phyloP scores from a whole-genome alignment of 2,113 vertebrate genomes.

The Epinephelus fuscoguttatus region DNA sequence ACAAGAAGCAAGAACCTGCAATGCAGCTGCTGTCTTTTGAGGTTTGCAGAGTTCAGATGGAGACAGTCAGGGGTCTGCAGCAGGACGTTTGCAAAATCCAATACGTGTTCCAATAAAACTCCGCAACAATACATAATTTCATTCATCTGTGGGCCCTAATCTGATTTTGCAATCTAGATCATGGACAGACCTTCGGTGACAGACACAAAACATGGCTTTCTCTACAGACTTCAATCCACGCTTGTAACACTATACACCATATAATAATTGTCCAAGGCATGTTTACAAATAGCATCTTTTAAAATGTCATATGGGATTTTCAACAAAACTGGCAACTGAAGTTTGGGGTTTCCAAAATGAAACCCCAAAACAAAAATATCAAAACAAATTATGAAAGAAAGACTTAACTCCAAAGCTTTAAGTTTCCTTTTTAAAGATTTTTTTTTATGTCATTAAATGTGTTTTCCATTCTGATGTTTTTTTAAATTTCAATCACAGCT shows the following conservation, averaged over 20 bases:
- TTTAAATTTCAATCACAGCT: neutral
- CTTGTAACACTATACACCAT: slow-evolving; percentile 42
- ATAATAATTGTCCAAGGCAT: slow-evolving; percentile 6
- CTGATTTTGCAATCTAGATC: slow-evolving; percentile 49
- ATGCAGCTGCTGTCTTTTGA: slow-evolving; percentile 57
- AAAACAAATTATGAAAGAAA: slow-evolving; percentile 15
- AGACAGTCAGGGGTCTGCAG: slow-evolving; percentile 19
- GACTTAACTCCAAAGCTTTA: neutral
- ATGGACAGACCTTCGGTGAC: slow-evolving; percentile 21
- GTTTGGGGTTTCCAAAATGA: neutral
- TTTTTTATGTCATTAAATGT: neutral
- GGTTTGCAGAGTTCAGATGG: slow-evolving; percentile 37
- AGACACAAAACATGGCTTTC: slow-evolving; percentile 5
- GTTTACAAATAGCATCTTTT: slow-evolving; percentile 22
- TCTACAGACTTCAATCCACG: slow-evolving; percentile 14
- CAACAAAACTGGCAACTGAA: neutral
- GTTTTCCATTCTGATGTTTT: neutral
- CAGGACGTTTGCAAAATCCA: slow-evolving; percentile 31
- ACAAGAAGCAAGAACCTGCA: slow-evolving; percentile 62
- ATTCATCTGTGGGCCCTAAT: slow-evolving; percentile 48
- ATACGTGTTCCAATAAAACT: slow-evolving; percentile 50
- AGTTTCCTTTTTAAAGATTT: neutral
- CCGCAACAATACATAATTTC: slow-evolving; percentile 31
- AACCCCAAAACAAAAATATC: slow-evolving; percentile 30
- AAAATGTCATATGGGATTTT: slow-evolving; percentile 5